A percentile compares a stretch with the other conserved stretches of the same genome.
phyloP scores from a whole-genome alignment of 92 coral and sea anemone genomes.

The Micromussa lordhowensis region DNA sequence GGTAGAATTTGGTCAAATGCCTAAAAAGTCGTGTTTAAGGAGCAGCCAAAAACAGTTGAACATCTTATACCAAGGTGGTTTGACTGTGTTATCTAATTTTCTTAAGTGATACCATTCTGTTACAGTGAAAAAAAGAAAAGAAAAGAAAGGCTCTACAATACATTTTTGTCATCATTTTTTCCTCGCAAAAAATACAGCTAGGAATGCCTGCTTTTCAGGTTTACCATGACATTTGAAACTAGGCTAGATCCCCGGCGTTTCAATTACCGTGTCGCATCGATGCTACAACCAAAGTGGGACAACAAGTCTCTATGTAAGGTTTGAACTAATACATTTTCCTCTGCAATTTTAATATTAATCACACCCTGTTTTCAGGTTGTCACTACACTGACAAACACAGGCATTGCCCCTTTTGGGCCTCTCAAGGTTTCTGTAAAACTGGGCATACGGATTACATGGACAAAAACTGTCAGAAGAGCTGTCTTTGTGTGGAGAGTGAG shows the following conservation, averaged over 20 bases:
- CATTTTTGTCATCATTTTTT: too few relatives aligned
- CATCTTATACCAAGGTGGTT: too few relatives aligned
- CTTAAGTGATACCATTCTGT: too few relatives aligned
- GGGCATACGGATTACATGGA: conserved; percentile 31
- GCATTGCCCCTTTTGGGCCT: conserved; percentile 42
- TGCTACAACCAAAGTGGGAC: background rate
- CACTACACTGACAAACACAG: conserved; percentile 23
- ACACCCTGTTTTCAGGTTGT: conserved; percentile 27
- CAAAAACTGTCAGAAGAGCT: conserved; percentile 52
- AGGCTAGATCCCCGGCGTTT: too few relatives aligned
- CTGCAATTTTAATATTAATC: background rate
- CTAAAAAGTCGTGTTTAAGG: too few relatives aligned
- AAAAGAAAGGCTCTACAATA: too few relatives aligned
- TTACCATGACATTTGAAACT: background rate
- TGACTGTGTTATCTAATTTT: too few relatives aligned
- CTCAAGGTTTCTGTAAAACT: conserved; percentile 43
- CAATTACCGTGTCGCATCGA: background rate
- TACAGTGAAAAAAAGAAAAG: too few relatives aligned
- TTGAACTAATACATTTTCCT: background rate
- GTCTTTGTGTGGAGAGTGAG: conserved; percentile 35
- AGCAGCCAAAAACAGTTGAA: too few relatives aligned
- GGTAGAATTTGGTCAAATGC: too few relatives aligned
- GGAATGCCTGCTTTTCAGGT: background rate
- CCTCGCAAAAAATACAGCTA: too few relatives aligned
- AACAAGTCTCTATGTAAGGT: background rate